These are phyloP conservation scores for Actias luna DNA, from an alignment of 2,888 invertebrate species.

Conservation along the genomic window DNA sequence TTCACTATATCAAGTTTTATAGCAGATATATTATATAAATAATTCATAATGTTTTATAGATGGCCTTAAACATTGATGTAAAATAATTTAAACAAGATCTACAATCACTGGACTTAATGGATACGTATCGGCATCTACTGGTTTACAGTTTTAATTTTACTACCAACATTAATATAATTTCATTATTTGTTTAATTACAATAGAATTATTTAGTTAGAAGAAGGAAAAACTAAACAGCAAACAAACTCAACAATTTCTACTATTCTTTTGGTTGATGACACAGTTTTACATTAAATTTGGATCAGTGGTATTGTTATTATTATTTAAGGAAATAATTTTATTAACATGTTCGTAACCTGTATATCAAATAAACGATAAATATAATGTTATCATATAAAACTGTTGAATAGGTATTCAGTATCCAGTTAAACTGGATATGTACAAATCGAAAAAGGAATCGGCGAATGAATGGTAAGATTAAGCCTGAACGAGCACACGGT, in stretches of 20 bases:
- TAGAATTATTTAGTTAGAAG: too few relatives aligned
- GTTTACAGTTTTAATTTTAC: too few relatives aligned
- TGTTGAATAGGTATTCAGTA: not conserved
- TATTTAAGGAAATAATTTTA: too few relatives aligned
- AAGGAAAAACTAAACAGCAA: too few relatives aligned
- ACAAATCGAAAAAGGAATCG: not conserved
- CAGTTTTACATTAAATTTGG: too few relatives aligned
- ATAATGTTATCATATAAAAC: not conserved
- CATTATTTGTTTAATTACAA: too few relatives aligned
- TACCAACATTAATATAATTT: too few relatives aligned
- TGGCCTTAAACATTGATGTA: not conserved
- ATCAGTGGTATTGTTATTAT: too few relatives aligned
- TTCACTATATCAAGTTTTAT: not conserved
- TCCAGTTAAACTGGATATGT: constrained; percentile 7
- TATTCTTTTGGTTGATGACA: too few relatives aligned
- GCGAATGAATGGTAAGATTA: constrained; percentile 27
- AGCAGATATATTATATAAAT: not conserved
- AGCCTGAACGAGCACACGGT: constrained; percentile 21
- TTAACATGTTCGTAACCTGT: not conserved
- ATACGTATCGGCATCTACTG: too few relatives aligned
- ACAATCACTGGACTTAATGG: not conserved
- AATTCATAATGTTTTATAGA: not conserved
- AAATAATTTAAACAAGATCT: not conserved
- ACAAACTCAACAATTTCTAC: too few relatives aligned
- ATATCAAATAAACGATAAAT: not conserved